Base-by-base conservation (phyloP, 92 coral and sea anemone species). In the Metridium senile region DNA sequence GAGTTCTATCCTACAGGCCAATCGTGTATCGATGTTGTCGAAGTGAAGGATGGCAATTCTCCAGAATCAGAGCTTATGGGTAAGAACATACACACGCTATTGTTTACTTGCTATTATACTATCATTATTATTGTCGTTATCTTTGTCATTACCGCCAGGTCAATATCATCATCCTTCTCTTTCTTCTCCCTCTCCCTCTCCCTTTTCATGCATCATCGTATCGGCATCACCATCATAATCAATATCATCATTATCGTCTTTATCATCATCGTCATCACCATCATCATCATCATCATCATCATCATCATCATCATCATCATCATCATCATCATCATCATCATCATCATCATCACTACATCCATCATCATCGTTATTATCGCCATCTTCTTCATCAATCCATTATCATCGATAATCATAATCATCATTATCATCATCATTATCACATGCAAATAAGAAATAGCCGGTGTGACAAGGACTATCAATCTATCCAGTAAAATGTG, bases 31-130 rank as follows among this genome's bases (percentile, higher is more conserved):
- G 99, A 95, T 57, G 70, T 92, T 23, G 89, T 95, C 16, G 99
- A 95, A 82, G 94, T 95, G 9, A 95, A 95, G 75, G 99, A 95
- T 76, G 99, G 99, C 21, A 74, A 75, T 26, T 74, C 51, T n/a
- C 75, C 88, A 0, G 33, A 86, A 2, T 80, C 85, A 0, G 89
- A 93, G 29, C 82, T 95, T 0, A 71, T 95, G 11, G 99, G 99
- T 95, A 51, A 77, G 86, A 2, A 10, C 16, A 16, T 45, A n/a
- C n/a, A n/a, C n/a, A n/a, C n/a, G n/a, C n/a, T n/a, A n/a, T n/a
- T n/a, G n/a, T n/a, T n/a, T n/a, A n/a, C n/a, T n/a, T n/a, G n/a
- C n/a, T n/a, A n/a, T n/a, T n/a, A n/a, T n/a, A n/a, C 16, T 7
- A 45, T 45, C 9, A 45, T 45, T 7, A 45, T 58, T 20, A 74